These are phyloP conservation scores for Drosophila kanapiae DNA, from an alignment of 1,140 invertebrate species.

Conservation along the genomic window DNA sequence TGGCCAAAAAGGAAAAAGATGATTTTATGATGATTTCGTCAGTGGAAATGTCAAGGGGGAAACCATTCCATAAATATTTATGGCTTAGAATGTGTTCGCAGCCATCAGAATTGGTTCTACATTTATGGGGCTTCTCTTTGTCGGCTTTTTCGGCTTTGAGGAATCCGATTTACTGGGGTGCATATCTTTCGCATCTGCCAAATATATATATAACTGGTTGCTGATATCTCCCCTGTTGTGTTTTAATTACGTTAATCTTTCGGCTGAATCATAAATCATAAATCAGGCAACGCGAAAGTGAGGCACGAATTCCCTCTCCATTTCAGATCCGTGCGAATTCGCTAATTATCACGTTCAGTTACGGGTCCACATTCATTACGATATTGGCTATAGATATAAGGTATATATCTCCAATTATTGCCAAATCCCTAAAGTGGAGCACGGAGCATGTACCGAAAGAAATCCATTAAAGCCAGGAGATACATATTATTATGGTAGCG, in stretches of 20 bases:
- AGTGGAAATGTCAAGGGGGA: constrained; percentile 49
- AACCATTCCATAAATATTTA: constrained; percentile 43
- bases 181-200: constrained; percentile 25
- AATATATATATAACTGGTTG: constrained; percentile 30
- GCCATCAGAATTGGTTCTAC: constrained; percentile 22
- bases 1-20: constrained; percentile 25
- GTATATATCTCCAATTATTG: constrained; percentile 38
- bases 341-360: constrained; percentile 73
- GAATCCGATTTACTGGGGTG: constrained; percentile 4
- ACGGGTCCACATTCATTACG: constrained; percentile 32
- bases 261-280: constrained; percentile 53
- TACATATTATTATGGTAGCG: constrained; percentile 1
- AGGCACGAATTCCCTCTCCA: constrained; percentile 25
- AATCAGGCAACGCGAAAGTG: constrained; percentile 48
- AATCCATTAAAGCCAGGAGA: constrained; percentile 31
- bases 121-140: constrained; percentile 9
- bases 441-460: not conserved
- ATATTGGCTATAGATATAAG: constrained; percentile 22
- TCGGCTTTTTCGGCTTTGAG: constrained; percentile 29
- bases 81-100: constrained; percentile 21
- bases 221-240: constrained; percentile 45
- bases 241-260: constrained; percentile 50
- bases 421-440: constrained; percentile 28
- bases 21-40: constrained; percentile 23
- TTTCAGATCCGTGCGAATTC: constrained; percentile 54